These are phyloP conservation scores for Misgurnus anguillicaudatus DNA, from an alignment of 2,113 vertebrate species.

Conservation along the genomic window DNA sequence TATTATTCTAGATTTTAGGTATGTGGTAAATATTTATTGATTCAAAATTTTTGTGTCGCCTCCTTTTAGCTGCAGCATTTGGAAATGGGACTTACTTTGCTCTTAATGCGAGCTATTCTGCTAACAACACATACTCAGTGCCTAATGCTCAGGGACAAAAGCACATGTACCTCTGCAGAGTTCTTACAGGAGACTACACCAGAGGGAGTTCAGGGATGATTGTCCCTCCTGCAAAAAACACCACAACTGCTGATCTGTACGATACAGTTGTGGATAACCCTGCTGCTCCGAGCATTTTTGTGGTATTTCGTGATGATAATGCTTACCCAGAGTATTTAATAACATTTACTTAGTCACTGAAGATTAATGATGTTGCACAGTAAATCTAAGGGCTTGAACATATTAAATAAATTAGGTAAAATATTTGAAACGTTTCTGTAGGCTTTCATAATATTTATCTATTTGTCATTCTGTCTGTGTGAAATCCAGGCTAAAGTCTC, in stretches of 20 bases:
- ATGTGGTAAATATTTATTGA: not conserved
- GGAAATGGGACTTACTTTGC: conserved; percentile 87
- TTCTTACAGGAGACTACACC: conserved; percentile 77
- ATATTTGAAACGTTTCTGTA: not conserved
- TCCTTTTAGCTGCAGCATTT: conserved; percentile 65
- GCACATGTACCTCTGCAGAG: conserved; percentile 78
- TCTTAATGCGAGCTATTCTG: conserved; percentile 74
- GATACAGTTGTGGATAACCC: conserved; percentile 78
- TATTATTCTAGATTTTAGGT: no score
- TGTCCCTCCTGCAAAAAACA: conserved; percentile 68
- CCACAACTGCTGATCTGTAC: conserved; percentile 55
- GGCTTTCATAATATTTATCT: not conserved
- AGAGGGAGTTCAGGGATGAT: conserved; percentile 45
- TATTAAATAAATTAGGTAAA: not conserved
- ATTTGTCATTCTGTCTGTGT: not conserved
- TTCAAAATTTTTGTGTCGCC: not conserved
- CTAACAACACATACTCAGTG: conserved; percentile 64
- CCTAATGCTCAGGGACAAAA: conserved; percentile 66
- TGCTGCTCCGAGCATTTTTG: conserved; percentile 66
- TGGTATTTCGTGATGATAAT: conserved; percentile 81
- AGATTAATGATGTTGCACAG: not conserved
- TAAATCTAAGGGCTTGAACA: not conserved
- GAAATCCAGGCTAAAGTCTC: not conserved
- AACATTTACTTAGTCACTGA: conserved; percentile 68
- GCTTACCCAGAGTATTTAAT: conserved; percentile 87